phyloP scores from a whole-genome alignment of 2,888 invertebrate genomes.

The Epistrophella euchroma region DNA sequence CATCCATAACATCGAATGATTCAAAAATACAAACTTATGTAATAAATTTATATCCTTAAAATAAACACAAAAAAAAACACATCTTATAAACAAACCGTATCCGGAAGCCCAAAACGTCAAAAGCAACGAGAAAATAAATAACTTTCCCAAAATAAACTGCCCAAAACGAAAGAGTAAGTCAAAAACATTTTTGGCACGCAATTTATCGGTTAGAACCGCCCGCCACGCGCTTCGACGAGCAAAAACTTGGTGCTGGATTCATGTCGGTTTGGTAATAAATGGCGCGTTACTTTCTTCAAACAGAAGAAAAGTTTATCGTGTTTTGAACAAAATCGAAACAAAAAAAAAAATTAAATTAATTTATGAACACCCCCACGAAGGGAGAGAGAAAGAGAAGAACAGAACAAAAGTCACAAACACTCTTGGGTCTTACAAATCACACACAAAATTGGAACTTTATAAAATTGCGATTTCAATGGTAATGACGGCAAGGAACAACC shows the following conservation, averaged over 20 bases:
- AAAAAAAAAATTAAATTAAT: constrained; percentile 20
- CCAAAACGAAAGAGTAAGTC: constrained; percentile 40
- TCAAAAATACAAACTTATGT: too few species aligned
- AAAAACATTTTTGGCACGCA: constrained; percentile 62
- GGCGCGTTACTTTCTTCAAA: constrained; percentile 9
- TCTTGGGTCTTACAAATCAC: constrained; percentile 50
- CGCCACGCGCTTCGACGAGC: background rate
- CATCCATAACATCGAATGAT: too few species aligned
- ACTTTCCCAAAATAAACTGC: constrained; percentile 60
- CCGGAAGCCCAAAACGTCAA: constrained; percentile 49
- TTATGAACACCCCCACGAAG: constrained; percentile 32
- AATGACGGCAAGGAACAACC: background rate
- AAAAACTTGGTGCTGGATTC: background rate
- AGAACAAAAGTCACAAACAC: constrained; percentile 27
- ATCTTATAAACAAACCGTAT: constrained; percentile 29
- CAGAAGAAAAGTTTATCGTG: constrained; percentile 8
- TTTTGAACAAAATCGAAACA: constrained; percentile 21
- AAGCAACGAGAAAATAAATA: constrained; percentile 65
- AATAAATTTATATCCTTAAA: background rate
- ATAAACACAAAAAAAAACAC: background rate
- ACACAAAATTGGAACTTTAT: constrained; percentile 35
- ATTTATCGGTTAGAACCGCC: constrained; percentile 4
- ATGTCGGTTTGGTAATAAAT: constrained; percentile 33
- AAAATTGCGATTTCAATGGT: constrained; percentile 24
- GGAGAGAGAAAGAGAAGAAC: background rate